phyloP scores from a whole-genome alignment of 2,888 invertebrate genomes.

The Aromia moschata region DNA sequence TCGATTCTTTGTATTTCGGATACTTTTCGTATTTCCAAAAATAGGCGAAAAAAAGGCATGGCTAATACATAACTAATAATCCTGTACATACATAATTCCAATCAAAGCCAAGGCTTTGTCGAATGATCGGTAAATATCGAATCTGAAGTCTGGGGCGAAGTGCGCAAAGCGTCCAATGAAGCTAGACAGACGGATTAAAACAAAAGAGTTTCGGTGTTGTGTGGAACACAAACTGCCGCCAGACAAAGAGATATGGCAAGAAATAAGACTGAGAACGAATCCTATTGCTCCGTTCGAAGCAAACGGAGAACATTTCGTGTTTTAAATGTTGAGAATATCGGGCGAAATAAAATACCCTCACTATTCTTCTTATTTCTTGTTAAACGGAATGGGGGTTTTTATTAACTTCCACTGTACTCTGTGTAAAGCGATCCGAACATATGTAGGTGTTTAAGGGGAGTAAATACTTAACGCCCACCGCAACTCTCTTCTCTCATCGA shows the following conservation, averaged over 20 bases:
- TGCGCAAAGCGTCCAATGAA: background rate
- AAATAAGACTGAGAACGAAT: slow-evolving; percentile 3
- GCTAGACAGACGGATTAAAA: slow-evolving; percentile 1
- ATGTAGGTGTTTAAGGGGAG: background rate
- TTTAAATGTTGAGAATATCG: slow-evolving; percentile 6
- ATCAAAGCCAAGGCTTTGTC: too few species aligned
- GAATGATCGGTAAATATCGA: too few species aligned
- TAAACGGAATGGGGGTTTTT: slow-evolving; percentile 4
- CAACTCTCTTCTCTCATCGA: too few species aligned
- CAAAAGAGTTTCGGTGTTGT: slow-evolving; percentile 6
- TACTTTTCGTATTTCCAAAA: too few species aligned
- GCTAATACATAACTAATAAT: too few species aligned
- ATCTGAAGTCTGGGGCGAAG: background rate
- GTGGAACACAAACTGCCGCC: slow-evolving; percentile 2
- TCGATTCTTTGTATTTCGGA: too few species aligned
- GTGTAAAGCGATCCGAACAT: background rate
- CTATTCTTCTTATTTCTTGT: slow-evolving; percentile 1
- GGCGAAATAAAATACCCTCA: slow-evolving; percentile 4
- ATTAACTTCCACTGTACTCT: background rate
- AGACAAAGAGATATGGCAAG: slow-evolving; percentile 5
- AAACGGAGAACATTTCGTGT: background rate
- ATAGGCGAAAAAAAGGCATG: too few species aligned
- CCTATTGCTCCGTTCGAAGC: slow-evolving; percentile 5
- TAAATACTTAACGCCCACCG: too few species aligned
- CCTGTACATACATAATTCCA: too few species aligned